Evolutionary conservation across 2,797 vertebrate species (phyloP).

Genomic region (Notolabrus celidotus): DNA sequence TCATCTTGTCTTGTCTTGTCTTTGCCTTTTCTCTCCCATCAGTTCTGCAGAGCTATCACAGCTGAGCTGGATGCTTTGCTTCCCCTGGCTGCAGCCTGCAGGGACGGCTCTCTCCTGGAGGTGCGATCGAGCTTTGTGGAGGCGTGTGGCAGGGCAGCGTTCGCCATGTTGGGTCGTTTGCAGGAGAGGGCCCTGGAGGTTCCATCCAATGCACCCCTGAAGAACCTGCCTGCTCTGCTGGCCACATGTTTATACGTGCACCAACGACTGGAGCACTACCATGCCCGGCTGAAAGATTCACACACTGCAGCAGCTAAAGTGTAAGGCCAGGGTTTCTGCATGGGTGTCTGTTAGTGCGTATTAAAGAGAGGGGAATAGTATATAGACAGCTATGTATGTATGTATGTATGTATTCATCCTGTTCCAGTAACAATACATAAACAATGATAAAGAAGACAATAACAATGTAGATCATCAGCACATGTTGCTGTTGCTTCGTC

Average conservation of each 20-base stretch:
- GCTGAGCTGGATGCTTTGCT: constrained; percentile 91
- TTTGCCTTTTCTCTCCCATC: constrained; percentile 40
- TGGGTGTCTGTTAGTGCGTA: neutral
- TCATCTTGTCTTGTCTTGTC: constrained; percentile 40
- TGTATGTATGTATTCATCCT: neutral
- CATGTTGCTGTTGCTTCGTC: too few relatives aligned
- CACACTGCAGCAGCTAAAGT: constrained; percentile 73
- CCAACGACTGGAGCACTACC: constrained; percentile 87
- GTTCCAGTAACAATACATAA: too few relatives aligned
- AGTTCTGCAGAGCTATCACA: constrained; percentile 93
- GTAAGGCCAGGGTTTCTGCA: constrained; percentile 81
- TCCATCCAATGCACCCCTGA: constrained; percentile 86
- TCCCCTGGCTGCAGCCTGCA: constrained; percentile 91
- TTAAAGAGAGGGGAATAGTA: neutral
- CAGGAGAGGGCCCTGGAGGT: constrained; percentile 88
- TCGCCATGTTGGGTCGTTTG: constrained; percentile 87
- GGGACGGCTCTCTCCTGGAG: constrained; percentile 88
- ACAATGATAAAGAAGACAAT: too few relatives aligned
- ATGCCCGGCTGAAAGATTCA: constrained; percentile 86
- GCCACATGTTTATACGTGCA: constrained; percentile 87
- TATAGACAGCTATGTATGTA: neutral
- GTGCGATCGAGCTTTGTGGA: constrained; percentile 92
- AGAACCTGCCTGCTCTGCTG: constrained; percentile 86
- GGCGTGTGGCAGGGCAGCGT: constrained; percentile 87
- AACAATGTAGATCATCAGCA: too few relatives aligned